A percentile compares a stretch with the other conserved stretches of the same genome.
These are phyloP conservation scores for Tragelaphus buxtoni DNA, from an alignment of 2,113 vertebrate genomes.

Conservation along the genomic window DNA sequence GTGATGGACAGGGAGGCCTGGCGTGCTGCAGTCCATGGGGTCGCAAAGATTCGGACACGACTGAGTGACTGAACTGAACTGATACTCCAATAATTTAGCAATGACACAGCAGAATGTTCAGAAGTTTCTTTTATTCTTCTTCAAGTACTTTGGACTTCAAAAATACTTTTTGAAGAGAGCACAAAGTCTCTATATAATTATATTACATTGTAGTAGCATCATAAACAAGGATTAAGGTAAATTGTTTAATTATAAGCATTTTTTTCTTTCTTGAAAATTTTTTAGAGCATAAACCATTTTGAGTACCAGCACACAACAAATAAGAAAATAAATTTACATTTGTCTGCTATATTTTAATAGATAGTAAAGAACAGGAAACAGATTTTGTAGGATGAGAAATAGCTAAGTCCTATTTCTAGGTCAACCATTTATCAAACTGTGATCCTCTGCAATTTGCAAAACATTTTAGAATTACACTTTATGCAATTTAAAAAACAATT, in stretches of 20 bases:
- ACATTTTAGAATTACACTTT: background rate
- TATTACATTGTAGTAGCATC: background rate
- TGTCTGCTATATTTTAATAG: background rate
- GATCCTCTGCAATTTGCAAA: background rate
- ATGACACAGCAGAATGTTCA: background rate
- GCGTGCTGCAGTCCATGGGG: no score
- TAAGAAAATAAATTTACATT: background rate
- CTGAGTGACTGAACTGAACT: background rate
- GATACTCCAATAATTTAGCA: background rate
- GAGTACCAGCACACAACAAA: background rate
- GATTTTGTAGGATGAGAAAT: background rate
- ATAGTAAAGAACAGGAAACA: background rate
- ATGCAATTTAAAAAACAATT: background rate
- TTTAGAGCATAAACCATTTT: background rate
- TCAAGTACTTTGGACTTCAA: background rate
- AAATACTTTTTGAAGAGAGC: background rate
- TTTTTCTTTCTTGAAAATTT: background rate
- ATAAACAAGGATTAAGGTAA: background rate
- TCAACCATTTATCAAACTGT: background rate
- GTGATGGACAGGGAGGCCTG: no score
- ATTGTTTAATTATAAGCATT: background rate
- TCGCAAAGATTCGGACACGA: no score
- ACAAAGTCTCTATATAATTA: background rate
- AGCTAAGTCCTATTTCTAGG: background rate
- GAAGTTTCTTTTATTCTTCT: background rate